Evolutionary conservation across 2,888 invertebrate species (phyloP).

Genomic region (Hypercompe scribonia): DNA sequence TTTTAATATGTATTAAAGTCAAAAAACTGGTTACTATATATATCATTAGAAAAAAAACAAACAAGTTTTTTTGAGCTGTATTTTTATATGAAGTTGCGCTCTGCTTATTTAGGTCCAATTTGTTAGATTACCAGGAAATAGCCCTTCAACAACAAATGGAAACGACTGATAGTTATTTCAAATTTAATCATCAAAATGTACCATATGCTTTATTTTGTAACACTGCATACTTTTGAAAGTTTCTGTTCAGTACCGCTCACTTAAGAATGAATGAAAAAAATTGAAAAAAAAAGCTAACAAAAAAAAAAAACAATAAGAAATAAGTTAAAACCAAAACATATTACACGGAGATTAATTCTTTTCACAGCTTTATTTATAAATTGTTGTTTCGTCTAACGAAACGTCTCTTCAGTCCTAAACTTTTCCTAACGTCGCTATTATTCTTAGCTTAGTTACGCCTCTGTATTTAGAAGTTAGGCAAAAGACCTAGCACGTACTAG

Average conservation of each 20-base stretch:
- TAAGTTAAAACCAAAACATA: too few relatives aligned
- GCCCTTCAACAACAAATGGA: not conserved
- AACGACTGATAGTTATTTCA: too few relatives aligned
- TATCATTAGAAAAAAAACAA: not conserved
- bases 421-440: not conserved
- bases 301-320: too few relatives aligned
- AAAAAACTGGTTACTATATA: not conserved
- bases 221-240: not conserved
- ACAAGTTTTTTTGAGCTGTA: too few relatives aligned
- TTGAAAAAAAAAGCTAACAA: too few relatives aligned
- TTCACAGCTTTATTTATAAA: too few relatives aligned
- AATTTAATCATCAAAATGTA: not conserved
- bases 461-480: not conserved
- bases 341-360: too few relatives aligned
- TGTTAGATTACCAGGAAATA: not conserved
- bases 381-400: too few relatives aligned
- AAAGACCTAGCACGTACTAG: not conserved
- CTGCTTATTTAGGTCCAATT: not conserved
- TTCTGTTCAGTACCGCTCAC: too few relatives aligned
- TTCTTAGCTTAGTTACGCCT: not conserved
- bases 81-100: too few relatives aligned
- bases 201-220: not conserved
- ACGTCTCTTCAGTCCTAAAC: too few relatives aligned
- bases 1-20: not conserved
- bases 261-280: too few relatives aligned